Conservation (phyloP, 2,888 invertebrate genomes). For the Apotomis betuletana region DNA sequence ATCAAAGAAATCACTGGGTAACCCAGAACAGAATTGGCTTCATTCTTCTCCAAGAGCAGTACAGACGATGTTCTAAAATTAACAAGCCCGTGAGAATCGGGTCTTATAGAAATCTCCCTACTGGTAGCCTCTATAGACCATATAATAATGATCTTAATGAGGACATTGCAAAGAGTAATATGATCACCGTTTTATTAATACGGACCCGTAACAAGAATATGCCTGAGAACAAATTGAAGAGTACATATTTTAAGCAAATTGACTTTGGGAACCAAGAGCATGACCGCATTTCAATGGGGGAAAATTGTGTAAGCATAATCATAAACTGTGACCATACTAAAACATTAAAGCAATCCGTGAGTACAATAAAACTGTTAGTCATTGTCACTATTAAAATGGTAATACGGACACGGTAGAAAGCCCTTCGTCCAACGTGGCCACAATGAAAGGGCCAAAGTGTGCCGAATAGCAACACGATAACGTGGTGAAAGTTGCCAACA, state of each 20-base stretch:
- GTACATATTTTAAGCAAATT: slow-evolving; percentile 1
- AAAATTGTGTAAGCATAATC: slow-evolving; percentile 12
- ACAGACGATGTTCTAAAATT: no score
- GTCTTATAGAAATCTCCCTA: no score
- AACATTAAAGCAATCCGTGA: slow-evolving; percentile 20
- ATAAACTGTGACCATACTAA: slow-evolving; percentile 16
- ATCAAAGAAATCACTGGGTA: no score
- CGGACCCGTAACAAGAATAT: slow-evolving; percentile 2
- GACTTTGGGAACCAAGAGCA: not conserved
- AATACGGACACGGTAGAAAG: slow-evolving; percentile 41
- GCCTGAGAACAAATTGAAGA: slow-evolving; percentile 2
- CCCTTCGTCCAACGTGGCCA: slow-evolving; percentile 31
- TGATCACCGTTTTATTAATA: slow-evolving; percentile 22
- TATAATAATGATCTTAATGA: slow-evolving; percentile 7
- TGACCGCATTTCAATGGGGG: not conserved
- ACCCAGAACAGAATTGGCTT: no score
- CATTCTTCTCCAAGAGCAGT: no score
- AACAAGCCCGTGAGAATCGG: no score
- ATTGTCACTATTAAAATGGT: slow-evolving; percentile 38
- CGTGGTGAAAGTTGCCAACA: slow-evolving; percentile 38
- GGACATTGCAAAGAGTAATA: slow-evolving; percentile 12
- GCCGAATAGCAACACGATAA: slow-evolving; percentile 39
- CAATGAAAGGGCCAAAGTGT: slow-evolving; percentile 42
- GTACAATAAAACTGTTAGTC: slow-evolving; percentile 37
- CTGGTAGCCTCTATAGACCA: not conserved